phyloP scores from a whole-genome alignment of 2,797 vertebrate species.

The Melanotaenia boesemani region DNA sequence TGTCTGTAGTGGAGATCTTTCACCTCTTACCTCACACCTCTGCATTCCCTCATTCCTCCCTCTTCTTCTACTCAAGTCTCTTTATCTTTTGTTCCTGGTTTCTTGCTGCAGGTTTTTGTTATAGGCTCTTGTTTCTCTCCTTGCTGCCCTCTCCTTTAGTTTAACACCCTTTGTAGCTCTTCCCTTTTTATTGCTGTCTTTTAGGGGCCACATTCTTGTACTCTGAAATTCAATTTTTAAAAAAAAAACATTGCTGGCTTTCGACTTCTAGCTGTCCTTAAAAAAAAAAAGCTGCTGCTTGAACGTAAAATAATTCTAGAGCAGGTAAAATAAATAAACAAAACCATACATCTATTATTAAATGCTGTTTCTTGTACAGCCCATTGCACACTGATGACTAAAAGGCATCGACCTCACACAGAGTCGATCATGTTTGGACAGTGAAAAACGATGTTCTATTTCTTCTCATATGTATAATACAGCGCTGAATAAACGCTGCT shows the following conservation, averaged over 20 bases:
- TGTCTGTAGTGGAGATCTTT: constrained; percentile 39
- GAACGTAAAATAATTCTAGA: background rate
- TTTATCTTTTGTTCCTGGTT: constrained; percentile 33
- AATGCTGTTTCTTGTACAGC: too few relatives aligned
- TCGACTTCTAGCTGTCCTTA: too few relatives aligned
- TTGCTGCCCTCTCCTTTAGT: background rate
- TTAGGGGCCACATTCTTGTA: background rate
- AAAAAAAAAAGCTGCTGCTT: background rate
- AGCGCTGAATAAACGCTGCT: too few relatives aligned
- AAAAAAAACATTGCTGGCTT: too few relatives aligned
- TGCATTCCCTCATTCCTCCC: constrained; percentile 44
- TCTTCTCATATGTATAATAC: too few relatives aligned
- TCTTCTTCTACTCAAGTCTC: constrained; percentile 32
- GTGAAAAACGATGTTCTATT: too few relatives aligned
- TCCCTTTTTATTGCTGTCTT: background rate
- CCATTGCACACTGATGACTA: too few relatives aligned
- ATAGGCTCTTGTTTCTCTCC: background rate
- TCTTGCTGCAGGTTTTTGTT: constrained; percentile 10
- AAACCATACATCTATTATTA: too few relatives aligned
- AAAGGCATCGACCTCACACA: too few relatives aligned
- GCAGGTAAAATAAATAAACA: background rate
- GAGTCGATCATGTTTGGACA: too few relatives aligned
- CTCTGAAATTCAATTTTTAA: background rate
- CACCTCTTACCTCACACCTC: constrained; percentile 42
- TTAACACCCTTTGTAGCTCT: constrained; percentile 4